Evolutionary conservation across 2,113 vertebrate species (phyloP).

Genomic region (Chaetops frenatus): DNA sequence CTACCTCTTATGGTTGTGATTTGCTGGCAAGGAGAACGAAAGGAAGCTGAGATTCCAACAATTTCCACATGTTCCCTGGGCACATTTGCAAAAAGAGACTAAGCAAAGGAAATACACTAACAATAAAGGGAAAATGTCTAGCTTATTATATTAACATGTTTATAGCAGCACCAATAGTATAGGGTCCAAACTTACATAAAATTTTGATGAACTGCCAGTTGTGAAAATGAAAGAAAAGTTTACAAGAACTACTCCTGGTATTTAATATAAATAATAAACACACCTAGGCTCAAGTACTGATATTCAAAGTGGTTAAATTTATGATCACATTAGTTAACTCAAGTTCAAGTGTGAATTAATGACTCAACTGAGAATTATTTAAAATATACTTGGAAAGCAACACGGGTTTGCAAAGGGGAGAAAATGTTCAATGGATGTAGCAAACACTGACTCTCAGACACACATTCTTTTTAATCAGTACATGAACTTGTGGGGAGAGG

Average conservation of each 20-base stretch:
- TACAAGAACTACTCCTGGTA: background rate
- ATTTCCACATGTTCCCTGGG: background rate
- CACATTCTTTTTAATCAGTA: background rate
- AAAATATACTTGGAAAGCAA: background rate
- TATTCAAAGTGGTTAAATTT: background rate
- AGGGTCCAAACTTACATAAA: background rate
- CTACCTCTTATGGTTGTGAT: background rate
- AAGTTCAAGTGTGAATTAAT: background rate
- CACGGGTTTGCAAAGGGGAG: background rate
- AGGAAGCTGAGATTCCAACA: background rate
- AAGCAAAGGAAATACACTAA: constrained; percentile 28
- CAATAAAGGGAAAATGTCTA: constrained; percentile 18
- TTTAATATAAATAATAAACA: background rate
- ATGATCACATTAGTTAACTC: background rate
- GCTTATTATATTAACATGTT: background rate
- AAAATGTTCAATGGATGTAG: background rate
- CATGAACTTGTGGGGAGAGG: background rate
- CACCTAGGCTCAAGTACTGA: background rate
- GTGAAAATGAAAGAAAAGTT: background rate
- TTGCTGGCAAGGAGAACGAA: background rate
- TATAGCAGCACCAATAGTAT: background rate
- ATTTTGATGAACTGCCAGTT: background rate
- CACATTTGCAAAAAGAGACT: background rate
- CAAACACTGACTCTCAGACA: background rate
- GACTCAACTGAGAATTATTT: background rate